These are phyloP conservation scores for Mus minutoides DNA, from an alignment of 2,797 vertebrate species.

Conservation along the genomic window DNA sequence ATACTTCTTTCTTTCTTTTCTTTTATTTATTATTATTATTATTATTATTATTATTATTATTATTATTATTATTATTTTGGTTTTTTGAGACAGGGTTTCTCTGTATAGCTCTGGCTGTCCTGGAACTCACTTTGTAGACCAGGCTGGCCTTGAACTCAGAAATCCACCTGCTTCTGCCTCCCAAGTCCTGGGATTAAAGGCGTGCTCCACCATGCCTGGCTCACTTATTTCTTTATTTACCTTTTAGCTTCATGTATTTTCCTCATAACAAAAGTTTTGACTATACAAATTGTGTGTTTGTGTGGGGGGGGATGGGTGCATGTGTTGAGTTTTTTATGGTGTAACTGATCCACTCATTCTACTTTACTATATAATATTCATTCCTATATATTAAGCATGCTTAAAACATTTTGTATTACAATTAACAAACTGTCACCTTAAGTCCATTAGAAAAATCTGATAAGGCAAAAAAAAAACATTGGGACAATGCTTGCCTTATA, in stretches of 20 bases:
- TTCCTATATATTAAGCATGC: neutral
- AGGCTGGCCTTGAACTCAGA: no score
- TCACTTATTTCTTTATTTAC: no score
- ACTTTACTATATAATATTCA: neutral
- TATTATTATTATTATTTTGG: no score
- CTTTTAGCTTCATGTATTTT: neutral
- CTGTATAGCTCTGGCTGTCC: no score
- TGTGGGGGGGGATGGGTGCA: neutral
- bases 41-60: no score
- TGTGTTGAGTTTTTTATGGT: neutral
- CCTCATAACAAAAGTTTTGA: neutral
- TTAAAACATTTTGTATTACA: slow-evolving; percentile 4
- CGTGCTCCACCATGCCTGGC: no score
- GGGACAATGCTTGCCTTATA: neutral
- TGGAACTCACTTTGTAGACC: no score
- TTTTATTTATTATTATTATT: no score
- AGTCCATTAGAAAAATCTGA: neutral
- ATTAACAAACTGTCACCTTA: slow-evolving; percentile 22
- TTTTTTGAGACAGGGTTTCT: no score
- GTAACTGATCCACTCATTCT: slow-evolving; percentile 2
- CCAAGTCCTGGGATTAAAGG: no score
- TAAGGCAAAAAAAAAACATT: slow-evolving; percentile 40
- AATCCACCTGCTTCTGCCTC: no score
- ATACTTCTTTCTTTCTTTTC: no score
- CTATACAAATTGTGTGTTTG: neutral